Conservation (phyloP, 2,888 invertebrate species). For the Eupithecia subfuscata region DNA sequence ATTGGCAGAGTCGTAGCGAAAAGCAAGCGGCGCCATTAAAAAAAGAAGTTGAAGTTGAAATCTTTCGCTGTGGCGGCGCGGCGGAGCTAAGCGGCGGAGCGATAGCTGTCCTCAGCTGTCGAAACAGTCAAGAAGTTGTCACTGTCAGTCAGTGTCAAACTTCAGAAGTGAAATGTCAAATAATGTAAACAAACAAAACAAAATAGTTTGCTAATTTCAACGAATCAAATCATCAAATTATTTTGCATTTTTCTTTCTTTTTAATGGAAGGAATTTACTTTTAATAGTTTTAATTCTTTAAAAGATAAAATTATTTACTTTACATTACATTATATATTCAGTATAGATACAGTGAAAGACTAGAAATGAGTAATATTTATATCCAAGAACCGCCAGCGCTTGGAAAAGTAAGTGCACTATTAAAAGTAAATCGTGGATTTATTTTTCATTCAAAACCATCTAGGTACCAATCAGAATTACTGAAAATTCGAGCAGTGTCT, state of each 20-base stretch:
- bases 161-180: background rate
- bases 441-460: background rate
- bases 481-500: background rate
- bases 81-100: too few relatives aligned
- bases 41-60: too few relatives aligned
- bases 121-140: background rate
- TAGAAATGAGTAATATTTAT: conserved; percentile 97
- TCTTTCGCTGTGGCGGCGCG: background rate
- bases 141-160: background rate
- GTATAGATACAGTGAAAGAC: background rate
- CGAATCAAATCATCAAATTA: too few relatives aligned
- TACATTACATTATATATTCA: background rate
- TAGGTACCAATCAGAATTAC: background rate
- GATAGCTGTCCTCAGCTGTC: too few relatives aligned
- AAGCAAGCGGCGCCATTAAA: too few relatives aligned
- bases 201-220: too few relatives aligned
- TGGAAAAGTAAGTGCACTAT: conserved; percentile 96
- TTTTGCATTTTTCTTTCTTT: background rate
- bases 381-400: conserved; percentile 98
- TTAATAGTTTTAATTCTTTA: background rate
- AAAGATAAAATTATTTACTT: background rate
- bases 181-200: background rate
- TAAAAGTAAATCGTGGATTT: background rate
- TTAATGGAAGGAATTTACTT: background rate
- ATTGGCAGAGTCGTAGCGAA: too few relatives aligned